A percentile compares a stretch with the other conserved stretches of the same genome.
These are phyloP conservation scores for Mesorhabditis spiculigera DNA, from an alignment of 2,888 invertebrate genomes.

Conservation along the genomic window DNA sequence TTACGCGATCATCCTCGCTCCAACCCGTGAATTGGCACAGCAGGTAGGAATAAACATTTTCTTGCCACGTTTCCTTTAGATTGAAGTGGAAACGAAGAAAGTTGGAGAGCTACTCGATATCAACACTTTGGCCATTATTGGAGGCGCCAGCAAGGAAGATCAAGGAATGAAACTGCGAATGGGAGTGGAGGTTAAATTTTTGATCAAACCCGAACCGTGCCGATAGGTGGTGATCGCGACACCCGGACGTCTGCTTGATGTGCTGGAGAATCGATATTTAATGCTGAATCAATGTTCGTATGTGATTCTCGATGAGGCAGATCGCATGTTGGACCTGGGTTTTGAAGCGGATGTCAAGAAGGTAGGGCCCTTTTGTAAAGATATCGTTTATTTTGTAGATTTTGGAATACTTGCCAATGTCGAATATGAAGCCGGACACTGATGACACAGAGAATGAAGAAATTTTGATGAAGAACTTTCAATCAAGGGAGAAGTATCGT, in stretches of 20 bases:
- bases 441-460: conserved; percentile 95
- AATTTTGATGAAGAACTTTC: conserved; percentile 84
- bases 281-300: conserved; percentile 96
- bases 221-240: conserved; percentile 92
- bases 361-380: conserved; percentile 64
- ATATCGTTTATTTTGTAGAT: neutral
- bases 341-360: conserved; percentile 93
- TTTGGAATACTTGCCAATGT: conserved; percentile 93
- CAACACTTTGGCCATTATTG: conserved; percentile 84
- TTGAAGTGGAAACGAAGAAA: conserved; percentile 95
- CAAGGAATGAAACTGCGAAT: conserved; percentile 76
- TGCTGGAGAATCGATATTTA: conserved; percentile 91
- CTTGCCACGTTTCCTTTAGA: conserved; percentile 61
- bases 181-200: conserved; percentile 77
- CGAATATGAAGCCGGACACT: conserved; percentile 93
- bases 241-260: conserved; percentile 96
- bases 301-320: conserved; percentile 78
- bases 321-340: conserved; percentile 99
- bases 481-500: conserved; percentile 89
- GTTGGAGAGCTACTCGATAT: conserved; percentile 89
- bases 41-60: neutral
- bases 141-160: conserved; percentile 87
- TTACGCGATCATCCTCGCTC: conserved; percentile 95
- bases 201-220: neutral
- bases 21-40: conserved; percentile 70